phyloP scores from a whole-genome alignment of 2,113 vertebrate species.

The Apus apus region DNA sequence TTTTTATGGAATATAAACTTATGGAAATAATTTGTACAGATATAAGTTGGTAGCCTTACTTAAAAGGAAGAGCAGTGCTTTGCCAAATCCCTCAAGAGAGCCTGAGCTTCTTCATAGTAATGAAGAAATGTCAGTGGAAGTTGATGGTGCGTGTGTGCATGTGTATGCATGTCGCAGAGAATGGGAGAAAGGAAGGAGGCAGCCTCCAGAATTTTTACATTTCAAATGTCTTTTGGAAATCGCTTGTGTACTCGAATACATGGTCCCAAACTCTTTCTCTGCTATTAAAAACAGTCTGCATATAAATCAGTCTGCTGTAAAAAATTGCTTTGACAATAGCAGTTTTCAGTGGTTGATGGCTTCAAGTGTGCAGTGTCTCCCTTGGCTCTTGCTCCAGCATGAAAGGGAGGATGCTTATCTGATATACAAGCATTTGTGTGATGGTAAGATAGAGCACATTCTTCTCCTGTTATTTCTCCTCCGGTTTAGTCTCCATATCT shows the following conservation, averaged over 20 bases:
- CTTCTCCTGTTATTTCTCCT: slow-evolving; percentile 40
- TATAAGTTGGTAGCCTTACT: slow-evolving; percentile 43
- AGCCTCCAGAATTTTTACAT: slow-evolving; percentile 69
- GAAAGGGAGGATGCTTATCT: slow-evolving; percentile 63
- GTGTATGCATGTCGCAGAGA: slow-evolving; percentile 58
- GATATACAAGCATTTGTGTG: slow-evolving; percentile 40
- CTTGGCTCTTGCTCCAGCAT: slow-evolving; percentile 57
- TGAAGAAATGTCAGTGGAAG: slow-evolving; percentile 75
- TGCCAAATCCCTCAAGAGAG: slow-evolving; percentile 65
- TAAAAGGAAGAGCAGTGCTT: slow-evolving; percentile 67
- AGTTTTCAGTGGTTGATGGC: slow-evolving; percentile 67
- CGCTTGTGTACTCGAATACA: slow-evolving; percentile 63
- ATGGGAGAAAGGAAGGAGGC: slow-evolving; percentile 30
- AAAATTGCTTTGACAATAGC: slow-evolving; percentile 75
- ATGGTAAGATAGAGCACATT: slow-evolving; percentile 18
- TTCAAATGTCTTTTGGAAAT: slow-evolving; percentile 75
- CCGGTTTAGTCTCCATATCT: not conserved
- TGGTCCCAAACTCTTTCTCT: slow-evolving; percentile 52
- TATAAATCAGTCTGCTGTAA: slow-evolving; percentile 74
- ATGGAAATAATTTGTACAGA: slow-evolving; percentile 62
- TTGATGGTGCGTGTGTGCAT: slow-evolving; percentile 67
- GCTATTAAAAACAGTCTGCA: slow-evolving; percentile 69
- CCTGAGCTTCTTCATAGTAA: slow-evolving; percentile 68
- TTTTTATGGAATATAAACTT: slow-evolving; percentile 68
- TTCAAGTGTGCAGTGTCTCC: slow-evolving; percentile 57